A percentile compares a stretch with the other conserved stretches of the same genome.
Evolutionary conservation across 1,140 invertebrate species (phyloP).

Genomic region (Aphis gossypii): DNA sequence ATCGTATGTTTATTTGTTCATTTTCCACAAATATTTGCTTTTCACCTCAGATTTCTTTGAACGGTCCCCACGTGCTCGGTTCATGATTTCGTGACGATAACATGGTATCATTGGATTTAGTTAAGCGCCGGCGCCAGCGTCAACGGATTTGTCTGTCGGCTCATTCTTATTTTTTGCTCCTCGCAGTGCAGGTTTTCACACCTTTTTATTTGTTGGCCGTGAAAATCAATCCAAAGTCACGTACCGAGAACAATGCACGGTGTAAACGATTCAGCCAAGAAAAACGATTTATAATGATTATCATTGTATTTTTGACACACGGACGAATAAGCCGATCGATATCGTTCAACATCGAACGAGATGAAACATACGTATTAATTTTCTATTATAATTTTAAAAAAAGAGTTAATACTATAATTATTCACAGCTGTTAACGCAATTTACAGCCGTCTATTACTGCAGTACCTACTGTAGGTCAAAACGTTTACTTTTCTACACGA

Average conservation of each 20-base stretch:
- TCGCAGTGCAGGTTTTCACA: conserved; percentile 50
- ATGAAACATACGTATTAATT: not conserved
- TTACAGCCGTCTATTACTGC: not conserved
- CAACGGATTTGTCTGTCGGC: conserved; percentile 49
- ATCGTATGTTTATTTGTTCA: not conserved
- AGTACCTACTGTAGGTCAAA: not conserved
- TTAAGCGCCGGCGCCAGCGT: conserved; percentile 34
- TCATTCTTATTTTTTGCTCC: conserved; percentile 37
- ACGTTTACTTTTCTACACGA: not conserved
- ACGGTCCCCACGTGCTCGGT: not conserved
- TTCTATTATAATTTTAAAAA: not conserved
- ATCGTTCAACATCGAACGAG: not conserved
- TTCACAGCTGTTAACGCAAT: not conserved
- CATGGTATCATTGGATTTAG: conserved; percentile 48
- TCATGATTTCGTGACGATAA: conserved; percentile 49
- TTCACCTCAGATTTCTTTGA: conserved; percentile 13
- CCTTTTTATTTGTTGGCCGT: conserved; percentile 44
- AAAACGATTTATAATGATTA: conserved; percentile 52
- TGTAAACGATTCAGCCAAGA: conserved; percentile 15
- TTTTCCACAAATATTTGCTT: not conserved
- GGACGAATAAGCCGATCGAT: not conserved
- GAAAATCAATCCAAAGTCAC: conserved; percentile 54
- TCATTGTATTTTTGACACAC: not conserved
- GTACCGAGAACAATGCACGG: conserved; percentile 44
- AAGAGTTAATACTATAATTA: not conserved